Evolutionary conservation across 2,113 vertebrate species (phyloP), one percentile per base, ranked within the genome.

Genomic region (Reinhardtius hippoglossoides): DNA sequence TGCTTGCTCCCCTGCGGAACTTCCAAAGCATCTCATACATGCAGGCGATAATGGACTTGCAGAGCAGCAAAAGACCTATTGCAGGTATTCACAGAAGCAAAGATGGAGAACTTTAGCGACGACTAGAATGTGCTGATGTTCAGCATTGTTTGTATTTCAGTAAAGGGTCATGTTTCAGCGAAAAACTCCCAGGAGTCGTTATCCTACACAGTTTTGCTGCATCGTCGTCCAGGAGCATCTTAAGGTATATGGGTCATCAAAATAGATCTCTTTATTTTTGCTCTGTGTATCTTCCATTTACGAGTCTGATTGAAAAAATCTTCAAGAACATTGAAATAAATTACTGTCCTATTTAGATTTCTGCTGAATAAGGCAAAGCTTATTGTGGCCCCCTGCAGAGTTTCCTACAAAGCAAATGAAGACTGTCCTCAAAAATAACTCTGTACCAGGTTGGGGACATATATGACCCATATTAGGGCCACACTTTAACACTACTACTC

Each of bases 11-110:
- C 54, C 78, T 64, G 40, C 72, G 74, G 44, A 59, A 71, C 72
- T 74, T 80, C 82, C 72, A 82, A 59, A 72, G 74, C 75, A 74
- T 78, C 61, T 78, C 67, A 66, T 78, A 82, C 72, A 71, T 74
- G 80, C 80, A 73, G 69, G n/a, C 40, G 78, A 78, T 88, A 82
- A 89, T 82, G 60, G 71, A 59, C 61, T 81, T 85, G 57, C 46
- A 69, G 26, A 80, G 65, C 62, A 54, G 55, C 57, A 66, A 61
- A 31, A 72, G 58, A 48, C 57, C 59, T 76, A 37, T 52, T 60
- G 21, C 59, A 76, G 76, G 59, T 75, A 72, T 67, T 70, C 70
- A 77, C 13, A 26, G 40, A 50, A 64, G 16, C 35, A 27, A 13
- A 73, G 35, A 55, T 54, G 9, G 9, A 66, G 31, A 73, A 20